Base-by-base conservation (phyloP, 2,113 vertebrate species). In the Phyllostomus discolor region DNA sequence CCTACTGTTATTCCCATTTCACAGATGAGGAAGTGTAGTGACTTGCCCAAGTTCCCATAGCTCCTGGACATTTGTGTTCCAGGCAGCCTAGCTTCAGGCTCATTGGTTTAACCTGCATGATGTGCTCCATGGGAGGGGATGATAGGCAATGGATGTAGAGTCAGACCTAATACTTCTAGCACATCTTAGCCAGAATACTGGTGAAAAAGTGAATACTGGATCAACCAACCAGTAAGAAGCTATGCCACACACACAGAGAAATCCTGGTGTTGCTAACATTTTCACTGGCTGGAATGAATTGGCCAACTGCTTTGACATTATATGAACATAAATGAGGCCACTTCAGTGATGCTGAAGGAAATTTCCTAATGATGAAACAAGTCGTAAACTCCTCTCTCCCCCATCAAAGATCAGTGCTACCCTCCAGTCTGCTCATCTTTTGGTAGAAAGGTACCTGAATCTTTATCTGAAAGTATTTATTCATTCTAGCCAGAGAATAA, bases 361-460 rank as follows among this genome's bases (percentile, higher is more conserved):
- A 67, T 38, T 16, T 17, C 43, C 72, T 75, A 41, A 3, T 10
- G 48, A 72, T 12, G 16, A 69, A 43, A 33, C 4, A 10, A 4
- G 11, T 48, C 8, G 9, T 50, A 43, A 50, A 48, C 57, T 24
- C 19, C 10, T 94, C 22, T 66, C 41, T 31, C 62, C 38, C 4
- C 22, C 24, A 1, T 2, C 11, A 2, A 50, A 66, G 35, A 33
- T 8, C 43, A 31, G 0, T 1, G 31, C 2, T 12, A 1, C n/a
- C 57, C 33, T 8, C 31, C 35, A 10, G 0, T 46, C 35, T 19
- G 64, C 46, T 78, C 11, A 14, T 26, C 24, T 72, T 15, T 31
- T 4, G 33, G 20, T 64, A 52, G 41, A 52, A 64, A 64, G 31
- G 20, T 14, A 11, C 4, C 16, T 2, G 20, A 5, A 16, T 62